Base-by-base conservation (phyloP, 2,797 vertebrate species). In the Etheostoma nigrum region DNA sequence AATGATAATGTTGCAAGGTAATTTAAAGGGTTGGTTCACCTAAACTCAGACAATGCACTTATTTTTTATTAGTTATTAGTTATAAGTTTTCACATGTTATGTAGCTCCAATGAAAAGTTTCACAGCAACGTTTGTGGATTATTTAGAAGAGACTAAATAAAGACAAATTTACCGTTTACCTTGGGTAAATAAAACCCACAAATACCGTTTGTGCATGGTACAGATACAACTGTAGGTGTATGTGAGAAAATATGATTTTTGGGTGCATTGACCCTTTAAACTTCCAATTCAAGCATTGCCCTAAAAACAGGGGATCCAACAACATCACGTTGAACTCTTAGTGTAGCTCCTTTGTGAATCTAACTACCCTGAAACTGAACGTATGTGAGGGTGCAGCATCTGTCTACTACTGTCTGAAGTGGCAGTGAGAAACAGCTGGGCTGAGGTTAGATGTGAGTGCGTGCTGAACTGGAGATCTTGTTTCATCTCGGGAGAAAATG, bases 381-480 rank as follows among this genome's bases (percentile, higher is more conserved):
- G 45, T 6, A 10, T 70, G 27, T 19, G 47, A 1, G 74, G 45
- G 19, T 40, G 75, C 55, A 58, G 44, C 65, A 62, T 84, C 36
- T 75, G 85, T 71, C 65, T 64, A 15, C 81, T 70, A 49, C 78
- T 53, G 78, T 85, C 78, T 72, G 86, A 89, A 65, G 87, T 73
- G 78, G 67, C 70, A 86, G 87, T 54, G 81, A 91, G 87, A 92
- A 94, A 74, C 93, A 93, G 90, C 88, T 94, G 93, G 78, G 60
- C 72, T 5, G 80, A 84, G 72, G 84, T 78, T 84, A 18, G 54
- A 79, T 7, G 13, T 52, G 68, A 82, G 78, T 77, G 74, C 42
- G 67, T 45, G 44, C 18, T 67, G 49, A 82, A n/a, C 58, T 2
- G 54, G n/a, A 79, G 85, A 82, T 84, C 72, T 53, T 21, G 72